phyloP scores from a whole-genome alignment of 2,797 vertebrate species.

The Phataginus tricuspis region DNA sequence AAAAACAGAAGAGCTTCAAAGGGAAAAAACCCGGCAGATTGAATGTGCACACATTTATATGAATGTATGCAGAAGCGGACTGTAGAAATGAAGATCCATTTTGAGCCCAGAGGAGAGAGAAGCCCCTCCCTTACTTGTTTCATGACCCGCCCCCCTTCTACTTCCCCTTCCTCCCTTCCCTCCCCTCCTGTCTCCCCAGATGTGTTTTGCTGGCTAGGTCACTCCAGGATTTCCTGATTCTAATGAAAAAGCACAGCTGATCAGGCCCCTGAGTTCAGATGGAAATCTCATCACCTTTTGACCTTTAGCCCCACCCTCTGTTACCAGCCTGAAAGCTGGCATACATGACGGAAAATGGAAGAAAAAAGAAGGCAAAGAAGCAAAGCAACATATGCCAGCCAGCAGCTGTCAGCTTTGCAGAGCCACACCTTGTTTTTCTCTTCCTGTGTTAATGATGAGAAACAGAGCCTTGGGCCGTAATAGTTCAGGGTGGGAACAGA shows the following conservation, averaged over 20 bases:
- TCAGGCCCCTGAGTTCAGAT: slow-evolving; percentile 71
- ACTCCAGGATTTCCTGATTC: slow-evolving; percentile 72
- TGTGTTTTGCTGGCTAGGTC: background rate
- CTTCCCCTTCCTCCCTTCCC: background rate
- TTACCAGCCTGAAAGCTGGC: slow-evolving; percentile 67
- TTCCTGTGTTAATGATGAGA: slow-evolving; percentile 69
- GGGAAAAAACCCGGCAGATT: background rate
- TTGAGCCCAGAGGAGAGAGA: background rate
- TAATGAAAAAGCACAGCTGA: slow-evolving; percentile 76
- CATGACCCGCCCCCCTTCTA: background rate
- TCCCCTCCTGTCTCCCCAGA: background rate
- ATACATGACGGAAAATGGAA: slow-evolving; percentile 62
- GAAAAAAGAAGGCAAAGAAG: slow-evolving; percentile 35
- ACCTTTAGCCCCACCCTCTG: slow-evolving; percentile 80
- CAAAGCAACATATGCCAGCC: background rate
- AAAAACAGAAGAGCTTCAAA: background rate
- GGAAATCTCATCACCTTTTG: slow-evolving; percentile 62
- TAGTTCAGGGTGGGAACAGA: background rate
- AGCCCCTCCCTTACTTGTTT: slow-evolving; percentile 5
- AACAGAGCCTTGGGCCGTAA: background rate
- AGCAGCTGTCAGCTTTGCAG: background rate
- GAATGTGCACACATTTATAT: background rate
- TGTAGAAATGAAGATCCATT: background rate
- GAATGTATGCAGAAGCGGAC: background rate
- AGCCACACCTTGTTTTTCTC: slow-evolving; percentile 63